Evolutionary conservation across 2,888 invertebrate genomes (phyloP), one percentile per base, ranked within the genome.

Genomic region (Amphipyra tragopoginis): DNA sequence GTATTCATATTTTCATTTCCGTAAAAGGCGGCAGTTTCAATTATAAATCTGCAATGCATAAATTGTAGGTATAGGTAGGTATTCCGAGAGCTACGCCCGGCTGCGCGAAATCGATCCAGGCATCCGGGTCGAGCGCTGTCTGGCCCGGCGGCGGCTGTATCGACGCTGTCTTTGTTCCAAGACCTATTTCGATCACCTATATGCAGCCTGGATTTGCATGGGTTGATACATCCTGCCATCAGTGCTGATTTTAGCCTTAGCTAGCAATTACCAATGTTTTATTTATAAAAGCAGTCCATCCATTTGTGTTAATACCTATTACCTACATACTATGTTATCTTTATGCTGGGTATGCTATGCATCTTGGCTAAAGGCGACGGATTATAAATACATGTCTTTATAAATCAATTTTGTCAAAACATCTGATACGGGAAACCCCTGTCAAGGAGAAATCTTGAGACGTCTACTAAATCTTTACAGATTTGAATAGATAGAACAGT

Each of bases 101-200:
- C 26, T 49, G 63, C 63, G 70, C 70, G 43, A 34, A 8, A 49
- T 66, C 65, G 65, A 66, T 63, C 40, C 29, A 63, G 63, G 43
- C 11, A 13, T n/a, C 36, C 11, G 26, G 9, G 36, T 5, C 39
- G 43, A 43, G 48, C 49, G 47, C 29, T 38, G 33, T 38, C 42
- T 47, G 43, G 14, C n/a, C n/a, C 11, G 50, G 40, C 11, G 26
- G 63, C 10, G 10, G 13, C 36, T 40, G 14, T 63, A 40, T 48
- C 10, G 29, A 15, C 21, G 6, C 44, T 60, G 29, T 48, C 36
- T 4, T 13, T 52, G 29, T 29, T 29, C 29, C 29, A 7, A 33
- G 7, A 11, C 26, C 13, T n/a, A 49, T 15, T 52, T 48, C 29
- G 2, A 40, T 29, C 34, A 33, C 21, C 9, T 62, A 44, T 44